These are phyloP conservation scores for Ramazzottius varieornatus DNA, from an alignment of 2,888 invertebrate genomes.

Conservation along the genomic window DNA sequence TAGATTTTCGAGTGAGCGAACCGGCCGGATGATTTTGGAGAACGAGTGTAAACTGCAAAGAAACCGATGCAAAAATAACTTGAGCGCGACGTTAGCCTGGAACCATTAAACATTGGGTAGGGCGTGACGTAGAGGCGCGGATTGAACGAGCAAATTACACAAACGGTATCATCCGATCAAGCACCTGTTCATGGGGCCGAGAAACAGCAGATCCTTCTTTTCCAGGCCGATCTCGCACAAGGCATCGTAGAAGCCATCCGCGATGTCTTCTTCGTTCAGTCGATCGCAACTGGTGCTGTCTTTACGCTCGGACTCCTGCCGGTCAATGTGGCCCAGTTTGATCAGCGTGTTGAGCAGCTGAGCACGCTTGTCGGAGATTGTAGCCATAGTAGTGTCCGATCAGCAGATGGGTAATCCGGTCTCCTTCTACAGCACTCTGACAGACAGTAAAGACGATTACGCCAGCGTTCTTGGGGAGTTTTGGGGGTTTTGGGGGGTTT, in stretches of 20 bases:
- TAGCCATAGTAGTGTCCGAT: no score
- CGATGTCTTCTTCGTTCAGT: not conserved
- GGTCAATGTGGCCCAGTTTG: not conserved
- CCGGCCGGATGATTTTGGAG: not conserved
- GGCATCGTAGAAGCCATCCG: not conserved
- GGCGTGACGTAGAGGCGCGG: no score
- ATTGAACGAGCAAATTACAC: no score
- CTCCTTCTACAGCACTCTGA: no score
- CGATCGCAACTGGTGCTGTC: not conserved
- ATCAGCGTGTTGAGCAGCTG: not conserved
- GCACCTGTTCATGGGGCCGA: not conserved
- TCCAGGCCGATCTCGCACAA: not conserved
- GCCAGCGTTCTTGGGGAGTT: no score
- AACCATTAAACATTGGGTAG: no score
- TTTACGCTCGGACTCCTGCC: not conserved
- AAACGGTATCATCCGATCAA: not conserved
- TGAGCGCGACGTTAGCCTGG: no score
- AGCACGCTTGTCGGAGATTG: no score
- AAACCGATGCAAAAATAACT: not conserved
- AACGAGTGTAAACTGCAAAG: not conserved
- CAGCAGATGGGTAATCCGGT: no score
- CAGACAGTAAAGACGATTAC: no score
- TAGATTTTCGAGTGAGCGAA: not conserved
- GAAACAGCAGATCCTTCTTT: conserved; percentile 1
- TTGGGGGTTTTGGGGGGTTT: no score